Conservation (phyloP, 2,888 invertebrate genomes). For the Oligia strigilis region DNA sequence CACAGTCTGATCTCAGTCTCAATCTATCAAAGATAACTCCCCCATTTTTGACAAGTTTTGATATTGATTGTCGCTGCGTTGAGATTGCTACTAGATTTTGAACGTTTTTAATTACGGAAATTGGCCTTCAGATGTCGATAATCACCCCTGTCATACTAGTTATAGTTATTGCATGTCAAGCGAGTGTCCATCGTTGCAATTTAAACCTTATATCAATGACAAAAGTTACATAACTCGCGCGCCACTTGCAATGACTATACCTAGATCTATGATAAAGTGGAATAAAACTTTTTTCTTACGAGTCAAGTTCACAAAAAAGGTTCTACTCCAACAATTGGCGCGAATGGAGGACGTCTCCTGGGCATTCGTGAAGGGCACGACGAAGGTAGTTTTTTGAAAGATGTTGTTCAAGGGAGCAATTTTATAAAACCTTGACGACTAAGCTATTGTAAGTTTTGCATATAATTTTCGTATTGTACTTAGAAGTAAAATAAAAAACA, state of each 20-base stretch:
- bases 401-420: slow-evolving; percentile 61
- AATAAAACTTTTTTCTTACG: slow-evolving; percentile 27
- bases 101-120: neutral
- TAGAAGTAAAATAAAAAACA: neutral
- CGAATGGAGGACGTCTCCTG: slow-evolving; percentile 56
- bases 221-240: neutral
- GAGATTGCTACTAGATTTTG: neutral
- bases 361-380: slow-evolving; percentile 52
- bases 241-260: neutral
- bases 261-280: slow-evolving; percentile 4
- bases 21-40: neutral
- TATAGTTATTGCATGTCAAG: neutral
- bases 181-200: neutral
- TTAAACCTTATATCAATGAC: neutral
- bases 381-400: slow-evolving; percentile 60
- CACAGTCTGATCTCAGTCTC: neutral
- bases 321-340: slow-evolving; percentile 43
- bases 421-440: slow-evolving; percentile 57
- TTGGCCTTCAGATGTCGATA: slow-evolving; percentile 32
- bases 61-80: neutral
- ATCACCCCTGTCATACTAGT: slow-evolving; percentile 25
- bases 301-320: slow-evolving; percentile 28
- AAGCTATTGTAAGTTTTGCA: slow-evolving; percentile 21
- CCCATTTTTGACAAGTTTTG: neutral
- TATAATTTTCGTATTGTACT: slow-evolving; percentile 24